Evolutionary conservation across 2,113 vertebrate genomes (phyloP).

Genomic region (Halichoeres trimaculatus): DNA sequence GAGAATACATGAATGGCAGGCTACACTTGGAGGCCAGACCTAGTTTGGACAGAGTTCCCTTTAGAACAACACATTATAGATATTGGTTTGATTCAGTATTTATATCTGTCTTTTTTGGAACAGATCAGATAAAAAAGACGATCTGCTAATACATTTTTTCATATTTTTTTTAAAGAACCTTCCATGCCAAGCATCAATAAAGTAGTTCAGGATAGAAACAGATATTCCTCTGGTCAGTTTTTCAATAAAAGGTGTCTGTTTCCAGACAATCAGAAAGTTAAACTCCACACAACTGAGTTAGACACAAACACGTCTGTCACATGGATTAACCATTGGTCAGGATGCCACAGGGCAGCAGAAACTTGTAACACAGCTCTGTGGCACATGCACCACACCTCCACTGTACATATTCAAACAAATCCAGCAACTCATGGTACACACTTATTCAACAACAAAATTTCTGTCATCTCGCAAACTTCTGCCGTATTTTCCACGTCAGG

Average conservation of each 20-base stretch:
- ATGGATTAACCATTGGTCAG: conserved; percentile 42
- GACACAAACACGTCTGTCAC: too few relatives aligned
- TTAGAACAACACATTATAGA: too few relatives aligned
- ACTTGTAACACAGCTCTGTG: background rate
- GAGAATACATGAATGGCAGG: too few relatives aligned
- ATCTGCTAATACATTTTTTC: background rate
- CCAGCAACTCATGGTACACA: background rate
- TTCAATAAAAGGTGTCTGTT: background rate
- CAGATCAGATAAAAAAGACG: background rate
- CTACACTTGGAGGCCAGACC: too few relatives aligned
- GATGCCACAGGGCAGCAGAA: background rate
- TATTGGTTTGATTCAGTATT: too few relatives aligned
- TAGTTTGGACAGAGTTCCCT: too few relatives aligned
- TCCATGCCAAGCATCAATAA: conserved; percentile 18
- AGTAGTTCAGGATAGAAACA: background rate
- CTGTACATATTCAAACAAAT: background rate
- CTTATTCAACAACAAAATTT: background rate
- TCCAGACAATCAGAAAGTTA: background rate
- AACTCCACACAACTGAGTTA: background rate
- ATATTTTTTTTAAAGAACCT: background rate
- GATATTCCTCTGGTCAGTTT: background rate
- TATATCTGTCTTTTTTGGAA: too few relatives aligned
- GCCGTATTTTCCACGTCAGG: background rate
- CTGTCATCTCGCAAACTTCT: background rate
- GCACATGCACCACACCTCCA: background rate